Base-by-base conservation (phyloP, 2,888 invertebrate species). In the Nudaria mundana region DNA sequence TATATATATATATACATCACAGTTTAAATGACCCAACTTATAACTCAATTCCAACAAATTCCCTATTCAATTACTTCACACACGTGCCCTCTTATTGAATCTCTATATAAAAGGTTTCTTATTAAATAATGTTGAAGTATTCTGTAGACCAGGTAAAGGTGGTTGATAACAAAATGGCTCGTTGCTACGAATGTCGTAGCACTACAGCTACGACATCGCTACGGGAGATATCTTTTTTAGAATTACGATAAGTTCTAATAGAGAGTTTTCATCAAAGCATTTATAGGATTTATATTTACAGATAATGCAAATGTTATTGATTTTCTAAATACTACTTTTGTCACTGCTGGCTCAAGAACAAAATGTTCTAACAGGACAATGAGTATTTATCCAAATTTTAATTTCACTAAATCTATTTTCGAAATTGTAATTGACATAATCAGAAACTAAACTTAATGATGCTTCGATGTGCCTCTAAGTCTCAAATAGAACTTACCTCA, bases 271-370 rank as follows among this genome's bases (percentile, higher is more conserved):
- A 71, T 60, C 74, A 69, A 68, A 63, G 64, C 64, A 63, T 52
- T 38, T 50, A 33, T 18, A 16, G 12, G 28, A 16, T 25, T 24
- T 11, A 30, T 18, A n/a, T 3, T 32, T 23, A 34, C 26, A 2
- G 25, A 30, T 36, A 44, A 38, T 35, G 35, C 16, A 11, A 29
- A 31, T 31, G 8, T 42, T 35, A 20, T 29, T 24, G 30, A 12
- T 33, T 36, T 30, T 52, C 51, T 76, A 82, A 84, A 83, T 79
- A 79, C 82, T 77, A 64, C 60, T 63, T 18, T 67, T 76, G 76
- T 80, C 81, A n/a, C n/a, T 84, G 85, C 66, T 80, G 86, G 88
- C 86, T 87, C 87, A 84, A 82, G 86, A 86, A 85, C 85, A 38
- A n/a, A 16, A 47, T 34, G 83, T 84, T 85, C 85, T 79, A 78